Evolutionary conservation across 2,113 vertebrate genomes (phyloP), one percentile per base, ranked within the genome.

Genomic region (Tragelaphus scriptus): DNA sequence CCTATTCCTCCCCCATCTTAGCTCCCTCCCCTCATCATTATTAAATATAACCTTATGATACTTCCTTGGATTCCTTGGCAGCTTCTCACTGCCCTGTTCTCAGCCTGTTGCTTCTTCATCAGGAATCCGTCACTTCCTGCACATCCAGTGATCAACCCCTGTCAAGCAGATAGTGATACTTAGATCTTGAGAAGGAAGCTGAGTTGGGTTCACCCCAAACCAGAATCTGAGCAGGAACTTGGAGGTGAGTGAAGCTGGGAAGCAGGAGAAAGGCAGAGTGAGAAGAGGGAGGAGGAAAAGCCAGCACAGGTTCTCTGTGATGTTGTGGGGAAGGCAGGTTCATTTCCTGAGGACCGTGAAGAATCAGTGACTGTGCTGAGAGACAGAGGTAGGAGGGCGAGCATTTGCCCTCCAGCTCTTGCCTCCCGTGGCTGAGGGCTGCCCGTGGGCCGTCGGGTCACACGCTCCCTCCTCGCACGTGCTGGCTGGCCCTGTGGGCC

Each of bases 401-500:
- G 3, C 28, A 0, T 7, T 11, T 26, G 6, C n/a, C 47, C 75
- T 79, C 8, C 14, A 19, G 6, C 85, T 14, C 12, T 55, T 10
- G 16, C 55, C 32, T 90, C 59, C n/a, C 10, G 1, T 2, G 47
- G 10, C 0, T 51, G 49, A 49, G 6, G 9, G 51, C 5, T 68
- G 44, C 2, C 16, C 0, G 0, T 85, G 40, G 58, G 28, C 2
- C 49, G 12, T 7, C 19, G 1, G 12, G 28, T 5, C 21, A 13
- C 30, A 12, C 3, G 17, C 9, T 49, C 26, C 8, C 12, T 21
- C 10, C 9, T 36, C 0, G 1, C 21, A 2, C 5, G 7, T 21
- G 21, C 47, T 51, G n/a, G 25, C 61, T 47, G 4, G 65, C 44
- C 44, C 5, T 5, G 44, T 44, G 44, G 44, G 44, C 5, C 5